Conservation (phyloP, 2,113 vertebrate genomes). For the Corythaeola cristata region DNA sequence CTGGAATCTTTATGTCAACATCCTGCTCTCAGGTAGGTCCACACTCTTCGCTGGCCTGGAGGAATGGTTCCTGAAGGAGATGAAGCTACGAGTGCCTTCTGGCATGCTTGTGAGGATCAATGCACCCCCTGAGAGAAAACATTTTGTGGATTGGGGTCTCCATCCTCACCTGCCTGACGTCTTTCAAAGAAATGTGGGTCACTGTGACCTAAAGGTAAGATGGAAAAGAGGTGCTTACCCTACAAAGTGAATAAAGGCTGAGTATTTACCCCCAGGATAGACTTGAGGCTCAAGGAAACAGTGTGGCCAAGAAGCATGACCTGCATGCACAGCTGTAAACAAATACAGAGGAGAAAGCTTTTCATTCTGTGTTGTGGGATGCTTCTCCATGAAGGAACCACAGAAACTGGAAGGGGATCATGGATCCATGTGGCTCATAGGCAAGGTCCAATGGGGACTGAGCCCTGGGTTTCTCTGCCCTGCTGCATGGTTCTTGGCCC, state of each 20-base stretch:
- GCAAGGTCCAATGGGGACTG: neutral
- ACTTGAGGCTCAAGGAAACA: neutral
- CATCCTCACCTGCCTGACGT: conserved; percentile 45
- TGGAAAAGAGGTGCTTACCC: neutral
- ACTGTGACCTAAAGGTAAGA: neutral
- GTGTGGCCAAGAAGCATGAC: neutral
- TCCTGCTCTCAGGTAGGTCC: too few relatives aligned
- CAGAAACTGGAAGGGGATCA: neutral
- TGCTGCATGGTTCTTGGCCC: neutral
- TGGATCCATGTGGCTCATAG: neutral
- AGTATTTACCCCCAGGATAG: neutral
- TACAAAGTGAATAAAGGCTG: neutral
- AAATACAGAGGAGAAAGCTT: neutral
- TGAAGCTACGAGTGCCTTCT: conserved; percentile 18
- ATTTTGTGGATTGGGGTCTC: conserved; percentile 63
- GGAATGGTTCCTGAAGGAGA: conserved; percentile 57
- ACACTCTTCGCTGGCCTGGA: conserved; percentile 67
- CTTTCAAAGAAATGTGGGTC: conserved; percentile 74
- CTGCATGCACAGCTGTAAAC: neutral
- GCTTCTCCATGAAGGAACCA: neutral
- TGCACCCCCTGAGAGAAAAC: neutral
- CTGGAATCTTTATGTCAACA: too few relatives aligned
- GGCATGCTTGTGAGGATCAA: conserved; percentile 58
- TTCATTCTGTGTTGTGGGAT: neutral
- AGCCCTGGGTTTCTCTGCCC: neutral